These are phyloP conservation scores for Rhopilema esculentum DNA, from an alignment of 30 jellyfish, hydroid and myxozoan genomes.

Conservation along the genomic window DNA sequence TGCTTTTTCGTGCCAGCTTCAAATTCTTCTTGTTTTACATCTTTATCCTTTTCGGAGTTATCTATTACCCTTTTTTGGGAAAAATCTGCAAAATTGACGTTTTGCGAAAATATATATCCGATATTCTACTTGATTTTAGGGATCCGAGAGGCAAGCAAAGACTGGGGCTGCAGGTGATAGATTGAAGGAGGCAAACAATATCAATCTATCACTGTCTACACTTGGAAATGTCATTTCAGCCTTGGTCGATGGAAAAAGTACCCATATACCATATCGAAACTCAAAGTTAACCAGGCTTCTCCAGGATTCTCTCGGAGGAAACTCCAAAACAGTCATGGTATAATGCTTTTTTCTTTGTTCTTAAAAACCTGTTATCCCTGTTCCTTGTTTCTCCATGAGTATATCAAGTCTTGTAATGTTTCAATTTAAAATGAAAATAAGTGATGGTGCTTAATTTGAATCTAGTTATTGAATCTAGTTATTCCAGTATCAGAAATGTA, in stretches of 20 bases:
- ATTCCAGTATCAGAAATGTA: too few species aligned
- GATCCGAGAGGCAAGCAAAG: slow-evolving; percentile 96
- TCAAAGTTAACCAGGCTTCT: slow-evolving; percentile 91
- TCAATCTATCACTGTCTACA: slow-evolving; percentile 86
- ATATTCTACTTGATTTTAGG: slow-evolving; percentile 44
- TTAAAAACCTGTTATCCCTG: background rate
- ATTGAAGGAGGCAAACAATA: slow-evolving; percentile 92
- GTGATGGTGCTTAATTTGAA: too few species aligned
- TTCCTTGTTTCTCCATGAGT: background rate
- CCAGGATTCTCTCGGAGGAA: slow-evolving; percentile 97
- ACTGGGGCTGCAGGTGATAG: slow-evolving; percentile 97
- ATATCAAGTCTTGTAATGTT: too few species aligned
- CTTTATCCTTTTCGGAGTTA: too few species aligned
- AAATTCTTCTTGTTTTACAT: too few species aligned
- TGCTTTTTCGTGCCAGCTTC: too few species aligned
- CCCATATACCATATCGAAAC: slow-evolving; percentile 93
- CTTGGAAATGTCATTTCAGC: slow-evolving; percentile 97
- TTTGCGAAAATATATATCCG: too few species aligned
- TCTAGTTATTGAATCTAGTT: too few species aligned
- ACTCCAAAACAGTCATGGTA: slow-evolving; percentile 97
- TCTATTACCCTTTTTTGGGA: too few species aligned
- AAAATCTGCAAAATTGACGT: too few species aligned
- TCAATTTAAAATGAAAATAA: too few species aligned
- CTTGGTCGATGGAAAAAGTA: slow-evolving; percentile 94
- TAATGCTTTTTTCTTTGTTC: slow-evolving; percentile 8